Evolutionary conservation across 2,797 vertebrate genomes (phyloP), one percentile per base, ranked within the genome.

Genomic region (Halcyon chelicuti): DNA sequence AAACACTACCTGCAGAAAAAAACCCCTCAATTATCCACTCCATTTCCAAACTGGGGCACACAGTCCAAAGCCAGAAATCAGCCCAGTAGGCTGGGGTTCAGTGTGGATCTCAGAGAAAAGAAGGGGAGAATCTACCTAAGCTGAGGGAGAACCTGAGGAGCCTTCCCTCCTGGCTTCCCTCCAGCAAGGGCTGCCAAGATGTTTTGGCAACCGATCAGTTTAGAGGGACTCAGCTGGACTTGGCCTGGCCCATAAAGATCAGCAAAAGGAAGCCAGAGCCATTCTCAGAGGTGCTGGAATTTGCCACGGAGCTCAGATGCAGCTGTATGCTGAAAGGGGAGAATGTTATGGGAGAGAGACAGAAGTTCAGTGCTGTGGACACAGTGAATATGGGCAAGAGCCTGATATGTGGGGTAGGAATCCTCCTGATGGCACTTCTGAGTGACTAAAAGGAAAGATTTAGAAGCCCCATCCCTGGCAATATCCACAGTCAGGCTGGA

Each of bases 161-260:
- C 74, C 49, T 67, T 91, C 10, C 20, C 40, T 92, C 33, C 52
- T 85, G 80, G 88, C 71, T 67, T 26, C 20, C 10, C 39, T 82
- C 81, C 94, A 92, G 29, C 61, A 54, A 77, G 46, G 40, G 21
- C 78, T 92, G 71, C 86, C 91, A 91, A 91, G 77, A 88, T 68
- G 46, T 33, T 87, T 92, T 93, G 92, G 81, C 81, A 85, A 74
- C 10, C 37, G n/a, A 58, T 46, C 57, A 29, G n/a, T 51, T 77
- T 46, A 92, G 52, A 92, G 14, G 21, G 51, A 76, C 86, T 93
- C 83, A 76, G 63, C 60, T 96, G 80, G 88, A 74, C 58, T 93
- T 94, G 90, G 73, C 67, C 73, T 88, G 77, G 67, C 44, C 60
- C 88, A 40, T 88, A 88, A 85, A 94, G 75, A 80, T 63, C 60